Evolutionary conservation across 2,113 vertebrate species (phyloP), one percentile per base, ranked within the genome.

Genomic region (Aleadryas rufinucha): DNA sequence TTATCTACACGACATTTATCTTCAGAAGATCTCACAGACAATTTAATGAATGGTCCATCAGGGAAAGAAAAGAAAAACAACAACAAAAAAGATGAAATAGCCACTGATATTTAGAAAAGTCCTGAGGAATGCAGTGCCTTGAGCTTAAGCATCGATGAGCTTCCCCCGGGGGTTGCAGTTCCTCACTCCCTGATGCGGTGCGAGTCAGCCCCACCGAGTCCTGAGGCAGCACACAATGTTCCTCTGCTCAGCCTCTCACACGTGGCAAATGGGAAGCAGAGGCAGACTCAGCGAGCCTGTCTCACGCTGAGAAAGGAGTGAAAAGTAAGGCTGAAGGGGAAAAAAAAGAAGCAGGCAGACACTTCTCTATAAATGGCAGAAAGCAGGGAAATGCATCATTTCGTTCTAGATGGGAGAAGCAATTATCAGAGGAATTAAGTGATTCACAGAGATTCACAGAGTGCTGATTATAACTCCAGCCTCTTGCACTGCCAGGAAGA

Each of bases 181-280:
- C 65, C 78, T 92, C 63, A 10, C 17, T 69, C 53, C 0, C 2
- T 42, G 84, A 60, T 37, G 63, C n/a, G 9, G 53, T 68, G 10
- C 6, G 0, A 85, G 72, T 71, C 92, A 95, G 88, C 47, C 60
- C 77, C 89, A 69, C 66, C 1, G 1, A 39, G 70, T 35, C 65
- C 76, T 20, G 76, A 89, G 68, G 82, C 79, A 75, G 94, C 83
- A 95, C 85, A 95, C 76, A 85, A 33, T 68, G 78, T 94, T 96
- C 82, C 56, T 50, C 84, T 90, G 87, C 79, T 83, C 74, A 81
- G 88, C 52, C 70, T 89, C 89, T 96, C 75, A 66, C 82, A 91
- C 17, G 53, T 95, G 75, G 78, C 94, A 95, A 66, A 69, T 41
- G 87, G 85, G 71, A 95, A 95, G 81, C 93, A 85, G 82, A 94